Evolutionary conservation across 2,888 invertebrate species (phyloP).

Genomic region (Temnothorax rugatulus): DNA sequence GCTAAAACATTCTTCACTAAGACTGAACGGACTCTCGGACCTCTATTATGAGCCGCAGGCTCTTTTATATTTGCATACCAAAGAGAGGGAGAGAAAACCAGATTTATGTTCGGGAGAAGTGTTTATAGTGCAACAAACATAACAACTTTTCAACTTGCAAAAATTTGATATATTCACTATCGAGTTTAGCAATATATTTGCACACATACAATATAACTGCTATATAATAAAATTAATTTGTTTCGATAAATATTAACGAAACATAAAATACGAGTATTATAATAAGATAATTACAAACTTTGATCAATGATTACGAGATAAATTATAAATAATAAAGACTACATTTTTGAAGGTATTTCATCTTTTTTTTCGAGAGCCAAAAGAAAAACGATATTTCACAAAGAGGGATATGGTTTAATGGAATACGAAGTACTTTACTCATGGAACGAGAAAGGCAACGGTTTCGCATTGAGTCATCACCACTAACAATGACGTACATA

Average conservation of each 20-base stretch:
- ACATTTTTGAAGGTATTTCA: not conserved
- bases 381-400: not conserved
- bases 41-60: not conserved
- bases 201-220: not conserved
- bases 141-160: not conserved
- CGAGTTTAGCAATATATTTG: not conserved
- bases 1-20: not conserved
- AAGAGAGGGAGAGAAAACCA: slow-evolving; percentile 2
- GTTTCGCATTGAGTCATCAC: slow-evolving; percentile 56
- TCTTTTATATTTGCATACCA: slow-evolving; percentile 22
- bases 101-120: slow-evolving; percentile 12
- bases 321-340: not conserved
- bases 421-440: not conserved
- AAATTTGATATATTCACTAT: not conserved
- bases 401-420: not conserved
- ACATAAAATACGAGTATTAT: not conserved
- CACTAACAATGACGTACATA: not conserved
- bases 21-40: not conserved
- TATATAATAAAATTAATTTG: slow-evolving; percentile 12
- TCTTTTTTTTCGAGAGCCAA: not conserved
- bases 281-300: not conserved
- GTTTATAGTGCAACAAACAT: not conserved
- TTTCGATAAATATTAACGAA: slow-evolving; percentile 2
- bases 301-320: not conserved
- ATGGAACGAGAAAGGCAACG: not conserved